Conservation (phyloP, 2,888 invertebrate genomes). For the Callimorpha dominula region DNA sequence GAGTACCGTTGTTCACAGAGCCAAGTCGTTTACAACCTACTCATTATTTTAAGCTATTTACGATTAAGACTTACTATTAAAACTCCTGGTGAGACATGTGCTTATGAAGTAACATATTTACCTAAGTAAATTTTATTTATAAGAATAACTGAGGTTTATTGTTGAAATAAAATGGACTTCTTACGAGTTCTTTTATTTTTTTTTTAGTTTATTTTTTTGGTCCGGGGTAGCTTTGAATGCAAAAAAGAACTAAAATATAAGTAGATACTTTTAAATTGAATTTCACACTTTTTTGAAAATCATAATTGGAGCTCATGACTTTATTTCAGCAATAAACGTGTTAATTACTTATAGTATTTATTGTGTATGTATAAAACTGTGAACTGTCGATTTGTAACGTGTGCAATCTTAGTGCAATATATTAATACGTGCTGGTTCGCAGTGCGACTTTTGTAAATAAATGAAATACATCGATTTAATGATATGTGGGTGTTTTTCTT, state of each 20-base stretch:
- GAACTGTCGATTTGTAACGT: constrained; percentile 41
- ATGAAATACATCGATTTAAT: constrained; percentile 49
- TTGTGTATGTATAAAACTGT: constrained; percentile 22
- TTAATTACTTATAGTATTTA: constrained; percentile 25
- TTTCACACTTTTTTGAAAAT: neutral
- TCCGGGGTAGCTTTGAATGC: neutral
- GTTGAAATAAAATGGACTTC: constrained; percentile 15
- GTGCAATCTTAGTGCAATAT: constrained; percentile 51
- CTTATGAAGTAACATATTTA: constrained; percentile 21
- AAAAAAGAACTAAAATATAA: neutral
- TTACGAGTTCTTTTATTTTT: neutral
- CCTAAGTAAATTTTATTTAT: neutral
- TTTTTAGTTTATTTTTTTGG: too few species aligned
- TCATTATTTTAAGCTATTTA: constrained; percentile 29
- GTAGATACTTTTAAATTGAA: neutral
- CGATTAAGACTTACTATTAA: constrained; percentile 11
- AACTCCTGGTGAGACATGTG: constrained; percentile 41
- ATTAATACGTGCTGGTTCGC: constrained; percentile 45
- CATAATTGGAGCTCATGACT: neutral
- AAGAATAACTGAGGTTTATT: constrained; percentile 13
- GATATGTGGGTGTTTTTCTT: constrained; percentile 27
- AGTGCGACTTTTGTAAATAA: constrained; percentile 57
- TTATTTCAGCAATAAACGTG: constrained; percentile 9
- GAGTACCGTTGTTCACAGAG: constrained; percentile 1
- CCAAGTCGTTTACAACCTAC: constrained; percentile 19